phyloP scores from a whole-genome alignment of 2,113 vertebrate species.

The Porphyrio hochstetteri region DNA sequence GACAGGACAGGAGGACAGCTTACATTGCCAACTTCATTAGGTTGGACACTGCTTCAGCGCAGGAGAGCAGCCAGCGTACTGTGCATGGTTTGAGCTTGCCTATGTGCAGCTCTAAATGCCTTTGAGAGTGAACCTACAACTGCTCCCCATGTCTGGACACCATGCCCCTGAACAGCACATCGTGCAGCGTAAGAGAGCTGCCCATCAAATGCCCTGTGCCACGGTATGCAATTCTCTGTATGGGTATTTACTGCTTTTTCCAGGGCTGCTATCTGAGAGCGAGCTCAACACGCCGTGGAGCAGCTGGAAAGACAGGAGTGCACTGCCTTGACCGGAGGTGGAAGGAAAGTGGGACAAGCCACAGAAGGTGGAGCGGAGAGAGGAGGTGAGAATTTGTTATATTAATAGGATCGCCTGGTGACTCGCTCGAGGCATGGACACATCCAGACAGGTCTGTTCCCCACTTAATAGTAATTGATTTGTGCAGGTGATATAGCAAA shows the following conservation, averaged over 20 bases:
- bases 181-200: neutral
- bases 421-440: neutral
- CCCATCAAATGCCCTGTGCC: neutral
- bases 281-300: neutral
- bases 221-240: rapidly evolving
- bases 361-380: neutral
- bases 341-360: neutral
- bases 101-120: neutral
- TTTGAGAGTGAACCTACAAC: neutral
- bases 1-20: neutral
- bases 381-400: neutral
- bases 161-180: neutral
- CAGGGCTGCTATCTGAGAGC: neutral
- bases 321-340: neutral
- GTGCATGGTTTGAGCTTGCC: neutral
- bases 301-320: neutral
- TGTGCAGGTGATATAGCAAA: neutral
- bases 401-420: neutral
- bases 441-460: neutral
- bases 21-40: neutral
- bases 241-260: neutral
- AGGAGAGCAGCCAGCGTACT: neutral
- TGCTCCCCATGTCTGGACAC: neutral
- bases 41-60: neutral
- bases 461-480: neutral